Evolutionary conservation across 2,888 invertebrate species (phyloP).

Genomic region (Conchocele bisecta): DNA sequence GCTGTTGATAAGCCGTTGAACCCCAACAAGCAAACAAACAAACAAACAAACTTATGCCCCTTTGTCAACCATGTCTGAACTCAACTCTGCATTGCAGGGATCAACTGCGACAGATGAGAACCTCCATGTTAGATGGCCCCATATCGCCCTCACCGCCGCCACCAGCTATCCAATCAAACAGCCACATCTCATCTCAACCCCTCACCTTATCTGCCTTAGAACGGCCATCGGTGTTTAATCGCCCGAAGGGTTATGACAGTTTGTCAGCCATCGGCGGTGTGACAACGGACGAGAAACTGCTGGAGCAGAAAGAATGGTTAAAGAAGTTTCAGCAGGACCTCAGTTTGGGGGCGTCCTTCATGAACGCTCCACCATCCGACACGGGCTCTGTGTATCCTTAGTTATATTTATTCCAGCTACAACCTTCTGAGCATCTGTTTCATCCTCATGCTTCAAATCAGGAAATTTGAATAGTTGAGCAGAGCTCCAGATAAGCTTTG

Average conservation of each 20-base stretch:
- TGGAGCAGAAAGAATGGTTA: slow-evolving; percentile 76
- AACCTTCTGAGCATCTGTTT: no score
- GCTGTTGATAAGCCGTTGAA: no score
- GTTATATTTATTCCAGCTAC: no score
- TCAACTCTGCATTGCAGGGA: slow-evolving; percentile 67
- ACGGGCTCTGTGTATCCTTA: slow-evolving; percentile 77
- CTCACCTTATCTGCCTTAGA: slow-evolving; percentile 9
- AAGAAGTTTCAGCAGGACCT: slow-evolving; percentile 68
- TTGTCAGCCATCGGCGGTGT: slow-evolving; percentile 20
- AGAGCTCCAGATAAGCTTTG: no score
- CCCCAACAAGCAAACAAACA: no score
- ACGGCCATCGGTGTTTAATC: background rate
- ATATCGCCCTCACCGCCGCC: slow-evolving; percentile 29
- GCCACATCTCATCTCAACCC: no score
- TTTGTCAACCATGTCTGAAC: no score
- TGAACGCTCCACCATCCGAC: slow-evolving; percentile 64
- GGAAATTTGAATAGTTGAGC: no score
- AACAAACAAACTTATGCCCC: no score
- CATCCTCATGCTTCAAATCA: no score
- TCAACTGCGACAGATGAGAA: slow-evolving; percentile 68
- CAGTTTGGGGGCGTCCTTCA: slow-evolving; percentile 61
- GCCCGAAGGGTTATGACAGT: background rate
- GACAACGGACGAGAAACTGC: slow-evolving; percentile 71
- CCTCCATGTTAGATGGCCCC: slow-evolving; percentile 58
- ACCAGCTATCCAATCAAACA: no score